Base-by-base conservation (phyloP, 2,888 invertebrate species). In the Diarsia rubi region DNA sequence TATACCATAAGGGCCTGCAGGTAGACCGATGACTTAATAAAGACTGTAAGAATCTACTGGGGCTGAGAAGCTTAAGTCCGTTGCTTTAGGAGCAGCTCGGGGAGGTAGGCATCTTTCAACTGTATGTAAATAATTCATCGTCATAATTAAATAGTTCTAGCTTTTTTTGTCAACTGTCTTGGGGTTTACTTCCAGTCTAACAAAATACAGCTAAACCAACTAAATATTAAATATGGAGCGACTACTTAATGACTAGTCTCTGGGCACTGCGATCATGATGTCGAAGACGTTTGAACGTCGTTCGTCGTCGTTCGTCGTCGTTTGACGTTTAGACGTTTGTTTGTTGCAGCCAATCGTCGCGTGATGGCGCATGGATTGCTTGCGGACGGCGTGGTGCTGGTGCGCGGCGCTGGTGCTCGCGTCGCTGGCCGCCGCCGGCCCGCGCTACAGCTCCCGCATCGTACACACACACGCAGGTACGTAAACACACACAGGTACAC, bases 391-490 rank as follows among this genome's bases (percentile, higher is more conserved):
- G 95, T 92, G 94, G 94, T 93, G 93, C 91, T 94, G 94, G 94
- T 93, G 94, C 93, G 94, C 93, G 94, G 92, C 92, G 92, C 93
- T 95, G 91, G 91, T 91, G 92, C 92, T 94, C 82, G 91, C 90
- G 90, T 87, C 93, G 91, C 93, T 93, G 87, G 92, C 90, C 88
- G 91, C 93, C 88, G 97, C 97, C 84, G 97, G 97, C 76, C 97
- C 97, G 83, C 97, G 98, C 74, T 98, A 98, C 96, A 98, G 98
- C 93, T 98, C 98, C 86, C 97, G 98, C 92, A 98, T 98, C 89
- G 98, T 98, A 89, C 98, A 98, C 94, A 98, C 98, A 59, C 97
- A 98, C 91, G 97, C 97, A 88, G 98, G 98, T 92, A 73, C 45
- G 24, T 49, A 0, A 8, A 27, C 12, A 60, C 44, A 37, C 37